phyloP scores from a whole-genome alignment of 2,113 vertebrate genomes.

The Athene cunicularia region DNA sequence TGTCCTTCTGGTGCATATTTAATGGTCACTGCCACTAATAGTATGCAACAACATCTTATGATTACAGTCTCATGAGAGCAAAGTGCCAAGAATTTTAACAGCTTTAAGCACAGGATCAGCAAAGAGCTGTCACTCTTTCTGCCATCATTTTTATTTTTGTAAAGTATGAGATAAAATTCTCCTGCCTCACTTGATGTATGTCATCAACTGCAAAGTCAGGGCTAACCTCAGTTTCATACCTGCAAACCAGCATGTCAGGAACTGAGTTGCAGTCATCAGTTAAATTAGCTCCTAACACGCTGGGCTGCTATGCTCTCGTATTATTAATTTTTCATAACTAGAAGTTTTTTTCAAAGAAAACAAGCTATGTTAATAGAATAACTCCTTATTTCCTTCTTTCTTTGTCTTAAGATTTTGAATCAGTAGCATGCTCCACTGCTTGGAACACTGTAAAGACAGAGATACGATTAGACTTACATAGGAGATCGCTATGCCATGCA shows the following conservation, averaged over 20 bases:
- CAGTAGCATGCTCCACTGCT: background rate
- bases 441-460: background rate
- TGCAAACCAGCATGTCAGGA: constrained; percentile 42
- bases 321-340: constrained; percentile 58
- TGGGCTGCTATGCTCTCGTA: constrained; percentile 10
- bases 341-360: constrained; percentile 23
- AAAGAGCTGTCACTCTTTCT: background rate
- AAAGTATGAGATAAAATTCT: background rate
- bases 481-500: background rate
- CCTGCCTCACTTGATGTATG: background rate
- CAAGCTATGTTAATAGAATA: background rate
- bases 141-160: background rate
- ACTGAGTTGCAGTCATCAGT: constrained; percentile 35
- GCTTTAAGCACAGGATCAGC: background rate
- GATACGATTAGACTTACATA: background rate
- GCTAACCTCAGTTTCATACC: background rate
- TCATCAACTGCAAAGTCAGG: constrained; percentile 34
- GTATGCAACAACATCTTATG: background rate
- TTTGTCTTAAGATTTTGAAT: background rate
- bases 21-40: background rate
- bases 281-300: constrained; percentile 21
- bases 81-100: background rate
- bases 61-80: background rate
- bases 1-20: background rate
- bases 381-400: background rate